A percentile compares a stretch with the other conserved stretches of the same genome.
These are phyloP conservation scores for Ernsta delagoae DNA, from an alignment of 2,888 invertebrate species.

Conservation along the genomic window DNA sequence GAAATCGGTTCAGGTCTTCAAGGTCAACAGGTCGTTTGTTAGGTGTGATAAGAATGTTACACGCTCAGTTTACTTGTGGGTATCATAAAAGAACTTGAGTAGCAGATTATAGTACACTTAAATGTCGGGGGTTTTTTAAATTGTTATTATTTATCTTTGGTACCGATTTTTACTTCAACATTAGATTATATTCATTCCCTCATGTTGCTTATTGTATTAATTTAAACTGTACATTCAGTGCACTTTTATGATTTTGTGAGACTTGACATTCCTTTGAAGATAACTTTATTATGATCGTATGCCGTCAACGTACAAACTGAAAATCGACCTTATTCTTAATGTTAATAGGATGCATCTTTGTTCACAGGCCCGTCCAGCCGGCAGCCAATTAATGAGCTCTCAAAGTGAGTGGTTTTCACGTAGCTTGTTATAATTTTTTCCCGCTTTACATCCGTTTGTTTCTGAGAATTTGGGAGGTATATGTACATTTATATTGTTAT, in stretches of 20 bases:
- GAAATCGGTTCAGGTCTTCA: no score
- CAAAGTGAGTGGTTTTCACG: constrained; percentile 30
- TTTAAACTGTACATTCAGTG: constrained; percentile 1
- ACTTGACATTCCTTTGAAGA: neutral
- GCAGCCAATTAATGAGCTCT: constrained; percentile 24
- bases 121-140: no score
- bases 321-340: neutral
- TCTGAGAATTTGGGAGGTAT: constrained; percentile 6
- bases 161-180: neutral
- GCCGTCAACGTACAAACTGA: neutral
- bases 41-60: no score
- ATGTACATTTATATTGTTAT: no score
- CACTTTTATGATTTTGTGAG: neutral
- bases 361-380: constrained; percentile 12
- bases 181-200: neutral
- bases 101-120: no score
- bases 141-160: no score
- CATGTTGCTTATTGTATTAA: no score
- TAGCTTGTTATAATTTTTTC: constrained; percentile 29
- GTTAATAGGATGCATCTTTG: constrained; percentile 24
- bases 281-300: neutral
- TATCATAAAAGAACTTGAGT: no score
- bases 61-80: no score
- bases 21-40: no score
- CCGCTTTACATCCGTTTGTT: neutral